Conservation (phyloP, 2,113 vertebrate species). For the Platichthys stellatus region DNA sequence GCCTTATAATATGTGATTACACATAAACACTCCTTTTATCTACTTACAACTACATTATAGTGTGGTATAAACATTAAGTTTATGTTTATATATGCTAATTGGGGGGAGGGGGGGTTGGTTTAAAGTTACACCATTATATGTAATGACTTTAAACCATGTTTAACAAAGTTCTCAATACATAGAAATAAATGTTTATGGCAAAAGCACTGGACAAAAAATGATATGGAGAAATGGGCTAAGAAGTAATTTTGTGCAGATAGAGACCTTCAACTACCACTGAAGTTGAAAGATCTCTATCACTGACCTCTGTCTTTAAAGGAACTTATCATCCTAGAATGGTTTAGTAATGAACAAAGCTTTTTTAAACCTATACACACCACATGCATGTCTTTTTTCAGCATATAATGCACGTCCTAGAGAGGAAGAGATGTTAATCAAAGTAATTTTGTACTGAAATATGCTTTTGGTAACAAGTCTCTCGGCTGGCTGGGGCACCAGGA, state of each 20-base stretch:
- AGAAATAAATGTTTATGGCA: neutral
- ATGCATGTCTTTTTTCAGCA: neutral
- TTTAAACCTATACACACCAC: neutral
- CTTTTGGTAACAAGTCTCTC: neutral
- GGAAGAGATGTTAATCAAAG: neutral
- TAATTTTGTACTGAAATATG: neutral
- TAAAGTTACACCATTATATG: neutral
- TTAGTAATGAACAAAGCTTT: neutral
- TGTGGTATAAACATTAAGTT: neutral
- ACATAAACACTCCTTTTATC: neutral
- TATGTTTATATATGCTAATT: neutral
- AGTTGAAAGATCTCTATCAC: neutral
- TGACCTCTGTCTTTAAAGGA: neutral
- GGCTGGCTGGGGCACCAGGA: conserved; percentile 1
- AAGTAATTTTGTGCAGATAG: too few species aligned
- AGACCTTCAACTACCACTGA: neutral
- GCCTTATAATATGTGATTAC: neutral
- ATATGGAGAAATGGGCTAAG: too few species aligned
- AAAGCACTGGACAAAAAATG: neutral
- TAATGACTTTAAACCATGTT: neutral
- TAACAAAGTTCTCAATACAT: neutral
- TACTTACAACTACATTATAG: neutral
- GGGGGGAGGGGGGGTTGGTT: neutral
- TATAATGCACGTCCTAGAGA: neutral
- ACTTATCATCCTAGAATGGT: neutral